Base-by-base conservation (phyloP, 2,113 vertebrate species). In the Thunnus thynnus region DNA sequence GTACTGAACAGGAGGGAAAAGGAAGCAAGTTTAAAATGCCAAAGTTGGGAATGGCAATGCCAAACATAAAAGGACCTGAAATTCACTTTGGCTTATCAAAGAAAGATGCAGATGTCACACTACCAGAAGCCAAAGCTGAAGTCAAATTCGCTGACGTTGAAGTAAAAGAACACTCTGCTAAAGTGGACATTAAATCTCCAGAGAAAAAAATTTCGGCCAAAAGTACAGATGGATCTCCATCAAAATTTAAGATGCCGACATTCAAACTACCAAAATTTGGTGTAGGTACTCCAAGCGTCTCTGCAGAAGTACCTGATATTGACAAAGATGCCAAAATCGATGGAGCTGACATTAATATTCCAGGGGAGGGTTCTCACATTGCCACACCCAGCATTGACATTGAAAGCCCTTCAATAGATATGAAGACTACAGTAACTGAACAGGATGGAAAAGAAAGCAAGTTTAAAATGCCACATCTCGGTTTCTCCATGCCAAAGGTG, bases 231-330 rank as follows among this genome's bases (percentile, higher is more conserved):
- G 83, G 7, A 51, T 78, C 88, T 13, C 60, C 78, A 66, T 82
- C 58, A 55, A 89, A 86, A 77, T 90, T 36, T 36, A 36, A 36
- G 36, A 36, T 36, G 36, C 36, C 36, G 36, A 36, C 36, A 36
- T 36, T 36, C 8, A 91, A 89, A 74, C 8, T 91, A 10, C 88
- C 91, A 0, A 88, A 70, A 88, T 83, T 92, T 86, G 90, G 84
- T 63, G 18, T 47, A 32, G 18, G 13, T 14, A 18, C 36, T 20
- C 36, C 36, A 8, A 36, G 5, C 36, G 5, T 36, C 36, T 36
- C 36, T 36, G 36, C 36, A 78, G 52, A 67, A 9, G 57, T n/a
- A 16, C 64, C 69, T 69, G 44, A 64, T 3, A 22, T 9, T 56
- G 76, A 55, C 0, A 6, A 32, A 32, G 32, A 36, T 36, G 36